Base-by-base conservation (phyloP, 2,888 invertebrate species). In the Tinea semifulvella region DNA sequence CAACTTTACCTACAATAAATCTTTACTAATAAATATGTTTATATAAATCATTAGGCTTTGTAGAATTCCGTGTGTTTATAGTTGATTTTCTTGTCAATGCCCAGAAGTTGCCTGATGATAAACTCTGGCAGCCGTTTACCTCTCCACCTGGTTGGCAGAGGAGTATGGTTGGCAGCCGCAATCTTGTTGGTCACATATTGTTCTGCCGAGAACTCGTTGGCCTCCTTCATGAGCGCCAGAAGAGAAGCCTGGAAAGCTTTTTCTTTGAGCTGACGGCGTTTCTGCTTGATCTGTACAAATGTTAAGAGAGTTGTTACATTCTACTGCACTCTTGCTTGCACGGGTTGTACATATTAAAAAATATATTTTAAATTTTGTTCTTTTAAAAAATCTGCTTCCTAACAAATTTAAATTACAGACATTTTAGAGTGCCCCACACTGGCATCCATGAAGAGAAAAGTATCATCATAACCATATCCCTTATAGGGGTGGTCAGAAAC, bases 191-290 rank as follows among this genome's bases (percentile, higher is more conserved):
- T 65, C 0, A 94, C 91, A 61, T 90, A 91, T 42, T 84, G 63
- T 51, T 88, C 88, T 0, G 94, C 89, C 48, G 89, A 86, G 68
- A 94, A 95, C 44, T 83, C 80, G 50, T 92, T 87, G 0, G 92
- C 93, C 36, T 84, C 74, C 62, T 87, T 87, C 8, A 92, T 85
- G 62, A 90, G 83, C 0, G 83, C 74, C 46, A 91, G 70, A 0
- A 94, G 74, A 44, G 82, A 82, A 1, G 86, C 88, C 56, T 93
- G 90, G 68, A 93, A 94, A 3, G 67, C 73, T 58, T 90, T 94
- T 60, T 94, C 94, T 61, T 89, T 93, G 38, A 81, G 81, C 59
- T 88, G 73, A 58, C 89, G 88, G 43, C 92, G 84, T 14, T 84
- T 85, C 56, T 88, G 87, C 46, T 86, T 83, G 18, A 85, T 58